Base-by-base conservation (phyloP, 2,888 invertebrate genomes). In the Apodemia mormo region DNA sequence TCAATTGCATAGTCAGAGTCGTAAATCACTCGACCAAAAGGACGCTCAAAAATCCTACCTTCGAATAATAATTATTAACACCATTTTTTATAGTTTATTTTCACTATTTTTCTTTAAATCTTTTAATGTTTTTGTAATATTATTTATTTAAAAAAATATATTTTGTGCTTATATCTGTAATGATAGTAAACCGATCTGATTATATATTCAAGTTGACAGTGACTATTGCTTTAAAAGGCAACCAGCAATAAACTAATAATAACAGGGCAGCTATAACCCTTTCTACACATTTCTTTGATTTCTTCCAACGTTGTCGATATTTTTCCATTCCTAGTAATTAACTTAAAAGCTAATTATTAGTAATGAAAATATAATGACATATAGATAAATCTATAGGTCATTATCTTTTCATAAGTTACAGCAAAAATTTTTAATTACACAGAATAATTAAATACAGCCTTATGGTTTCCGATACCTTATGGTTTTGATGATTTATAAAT, bases 241-340 rank as follows among this genome's bases (percentile, higher is more conserved):
- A 80, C 83, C 77, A 81, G 84, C 83, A 87, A 88, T 88, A 86
- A 83, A 84, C 79, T 92, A 91, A 92, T 92, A 84, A 91, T 83
- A 22, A 22, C 22, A 91, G 89, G 81, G 79, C 80, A 79, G 74
- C 76, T 74, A 76, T 79, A 86, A 84, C 88, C 89, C 84, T 86
- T 90, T 87, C 88, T 82, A 82, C 83, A 83, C 80, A 79, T 86
- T 89, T 90, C 90, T 90, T 92, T 92, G 92, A 92, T 92, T 92
- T 90, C 82, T 81, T 81, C 77, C 78, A 76, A 81, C 75, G 77
- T 45, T 45, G 45, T 79, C 81, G 76, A 79, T 79, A 85, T 86
- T 86, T 86, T 86, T 81, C 79, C 72, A 75, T 79, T 76, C 79
- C 82, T 75, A 82, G 78, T 88, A 89, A 90, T 90, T 90, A 89